These are phyloP conservation scores for Drosophila neonasuta DNA, from an alignment of 2,888 invertebrate genomes.

Conservation along the genomic window DNA sequence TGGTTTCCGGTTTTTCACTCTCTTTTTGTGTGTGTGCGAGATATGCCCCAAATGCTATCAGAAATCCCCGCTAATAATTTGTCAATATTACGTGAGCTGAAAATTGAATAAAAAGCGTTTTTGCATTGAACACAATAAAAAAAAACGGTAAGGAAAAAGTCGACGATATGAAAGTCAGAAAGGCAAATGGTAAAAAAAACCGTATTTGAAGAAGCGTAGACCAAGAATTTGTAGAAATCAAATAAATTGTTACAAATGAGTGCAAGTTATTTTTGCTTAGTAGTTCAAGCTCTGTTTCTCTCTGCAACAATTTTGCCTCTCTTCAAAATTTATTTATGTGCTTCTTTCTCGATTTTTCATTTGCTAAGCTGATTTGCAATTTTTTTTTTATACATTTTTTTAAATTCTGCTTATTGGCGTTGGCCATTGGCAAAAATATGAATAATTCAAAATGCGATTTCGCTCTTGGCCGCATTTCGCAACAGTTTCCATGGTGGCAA, in stretches of 20 bases:
- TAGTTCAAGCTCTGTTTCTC: constrained; percentile 5
- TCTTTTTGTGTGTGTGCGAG: constrained; percentile 12
- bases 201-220: constrained; percentile 9
- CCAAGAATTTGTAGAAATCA: constrained; percentile 58
- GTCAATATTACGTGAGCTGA: constrained; percentile 81
- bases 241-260: constrained; percentile 78
- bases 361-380: constrained; percentile 71
- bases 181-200: constrained; percentile 17
- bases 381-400: constrained; percentile 29
- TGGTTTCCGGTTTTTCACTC: constrained; percentile 30
- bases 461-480: constrained; percentile 44
- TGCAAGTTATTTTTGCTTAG: constrained; percentile 65
- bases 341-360: constrained; percentile 64
- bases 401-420: constrained; percentile 43
- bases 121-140: constrained; percentile 59
- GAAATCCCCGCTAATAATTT: constrained; percentile 80
- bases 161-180: constrained; percentile 10
- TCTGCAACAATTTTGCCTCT: constrained; percentile 23
- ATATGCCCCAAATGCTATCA: constrained; percentile 58
- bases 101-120: constrained; percentile 77
- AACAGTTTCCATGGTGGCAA: constrained; percentile 23
- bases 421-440: constrained; percentile 58
- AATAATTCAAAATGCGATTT: constrained; percentile 69
- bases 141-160: not conserved
- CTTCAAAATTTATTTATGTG: constrained; percentile 48